Evolutionary conservation across 1,140 invertebrate species (phyloP), one percentile per base, ranked within the genome.

Genomic region (Pseudachorutes palmiensis): DNA sequence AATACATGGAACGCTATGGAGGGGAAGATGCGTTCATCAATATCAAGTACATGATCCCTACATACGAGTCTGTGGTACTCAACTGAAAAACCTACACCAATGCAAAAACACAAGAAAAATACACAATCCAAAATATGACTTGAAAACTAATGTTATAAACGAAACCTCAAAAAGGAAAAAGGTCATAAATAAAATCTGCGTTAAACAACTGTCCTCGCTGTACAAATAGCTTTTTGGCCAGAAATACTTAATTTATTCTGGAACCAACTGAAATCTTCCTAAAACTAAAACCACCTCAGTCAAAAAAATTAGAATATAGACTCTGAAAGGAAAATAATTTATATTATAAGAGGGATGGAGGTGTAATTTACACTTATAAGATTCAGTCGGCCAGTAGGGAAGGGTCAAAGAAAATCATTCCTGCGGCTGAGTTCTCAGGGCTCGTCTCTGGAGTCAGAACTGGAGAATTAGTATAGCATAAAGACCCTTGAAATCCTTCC

Each of bases 41-140:
- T 77, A 96, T 97, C 73, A 97, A 97, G 80, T 96, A 96, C 77
- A 93, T 97, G 86, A 85, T 97, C 66, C 94, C 94, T 0, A 97
- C 93, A 2, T 97, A 97, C 74, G 93, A 97, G 78, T 95, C 93
- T n/a, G 92, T 90, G 76, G 83, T 93, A 74, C 80, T 87, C 70
- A 89, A 90, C 76, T 91, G 24, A 22, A 55, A 14, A 55, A 55
- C 24, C 24, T 5, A 55, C 9, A 5, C 51, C 24, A 5, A 86
- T 22, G 64, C 51, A 55, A 55, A 16, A 24, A 55, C 9, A 14
- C 51, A 12, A 9, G 19, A 45, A 14, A 14, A 55, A 19, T 55
- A 55, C 9, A 55, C 9, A 14, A 5, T 55, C 12, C 24, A 89
- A 87, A 70, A 90, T 88, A 77, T 94, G 88, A 92, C 89, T 82